Base-by-base conservation (phyloP, 1,140 invertebrate species). In the Leptopilina clavipes region DNA sequence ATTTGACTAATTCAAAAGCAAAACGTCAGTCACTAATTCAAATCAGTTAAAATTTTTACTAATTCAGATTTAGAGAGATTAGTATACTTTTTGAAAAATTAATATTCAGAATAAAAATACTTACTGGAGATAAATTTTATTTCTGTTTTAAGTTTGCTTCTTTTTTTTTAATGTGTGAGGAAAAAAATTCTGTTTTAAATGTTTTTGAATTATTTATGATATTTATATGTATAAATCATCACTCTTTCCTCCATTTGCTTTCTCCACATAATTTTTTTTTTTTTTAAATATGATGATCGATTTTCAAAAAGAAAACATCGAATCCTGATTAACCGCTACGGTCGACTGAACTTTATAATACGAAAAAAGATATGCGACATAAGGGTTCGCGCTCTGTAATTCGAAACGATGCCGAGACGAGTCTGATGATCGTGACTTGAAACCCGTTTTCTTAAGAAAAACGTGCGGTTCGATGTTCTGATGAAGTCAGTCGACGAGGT, bases 371-470 rank as follows among this genome's bases (percentile, higher is more conserved):
- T 52, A 17, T 17, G 48, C 14, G 14, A 52, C 17, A 52, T 52
- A 52, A 52, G 48, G 48, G 48, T 52, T 52, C 48, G 14, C 48
- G 48, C 48, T 52, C 48, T 52, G 48, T 52, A 52, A 52, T 52
- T 52, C 48, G 48, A 52, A 52, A 52, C 48, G 48, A 52, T 52
- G 48, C 48, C 48, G 48, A 52, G 48, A 52, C 48, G 14, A 52
- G 48, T n/a, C 48, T 52, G n/a, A 52, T 52, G 48, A 52, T 52
- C 48, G 48, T 52, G 48, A 52, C 48, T 52, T 52, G n/a, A 52
- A 52, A 52, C 48, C 48, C 17, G 48, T 52, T 52, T 52, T 52
- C 48, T 52, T 17, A 52, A 52, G 48, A 52, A 52, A 52, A 52
- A 52, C 48, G 48, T 52, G 48, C 48, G 48, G 48, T 52, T 52